Evolutionary conservation across 2,113 vertebrate species (phyloP), one percentile per base, ranked within the genome.

Genomic region (Hippocampus abdominalis): DNA sequence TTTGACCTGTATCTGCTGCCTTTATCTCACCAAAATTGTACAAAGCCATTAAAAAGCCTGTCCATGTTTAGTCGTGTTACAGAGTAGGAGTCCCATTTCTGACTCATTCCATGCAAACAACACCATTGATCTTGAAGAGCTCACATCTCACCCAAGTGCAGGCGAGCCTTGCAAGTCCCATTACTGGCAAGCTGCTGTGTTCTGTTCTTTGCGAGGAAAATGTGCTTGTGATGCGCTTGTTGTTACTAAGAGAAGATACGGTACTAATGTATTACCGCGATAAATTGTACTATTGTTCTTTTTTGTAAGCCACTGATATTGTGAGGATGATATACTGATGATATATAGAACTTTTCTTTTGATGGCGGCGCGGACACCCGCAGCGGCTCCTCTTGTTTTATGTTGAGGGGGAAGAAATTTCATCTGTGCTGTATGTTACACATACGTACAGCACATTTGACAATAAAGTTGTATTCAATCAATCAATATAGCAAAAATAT

Each of bases 71-170:
- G 76, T 77, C 56, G 13, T 48, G 66, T 75, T 75, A 32, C 69
- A 74, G 70, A 48, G 68, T 48, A 75, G 23, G 61, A 72, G 44
- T 32, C 69, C 68, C 61, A 63, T 78, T 51, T 32, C 15, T 81
- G 79, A 86, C 68, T 54, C 44, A 59, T 79, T 4, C 60, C 69
- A 18, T 71, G 65, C 7, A 0, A 76, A 73, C 74, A 68, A 76
- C 73, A 44, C 80, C 64, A 68, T 62, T 72, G 85, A 85, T 83
- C 72, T 61, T 71, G 53, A 42, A 80, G 66, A 82, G 78, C 75
- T 81, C 71, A 75, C 82, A 72, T 69, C 70, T 75, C 13, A 49
- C 68, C 57, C 11, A 72, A 80, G 73, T 54, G 69, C 18, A 23
- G 71, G 70, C 63, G 12, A 53, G 59, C 40, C 27, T 44, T 46